A percentile compares a stretch with the other conserved stretches of the same genome.
Evolutionary conservation across 2,888 invertebrate genomes (phyloP).

Genomic region (Drosophila formosana): DNA sequence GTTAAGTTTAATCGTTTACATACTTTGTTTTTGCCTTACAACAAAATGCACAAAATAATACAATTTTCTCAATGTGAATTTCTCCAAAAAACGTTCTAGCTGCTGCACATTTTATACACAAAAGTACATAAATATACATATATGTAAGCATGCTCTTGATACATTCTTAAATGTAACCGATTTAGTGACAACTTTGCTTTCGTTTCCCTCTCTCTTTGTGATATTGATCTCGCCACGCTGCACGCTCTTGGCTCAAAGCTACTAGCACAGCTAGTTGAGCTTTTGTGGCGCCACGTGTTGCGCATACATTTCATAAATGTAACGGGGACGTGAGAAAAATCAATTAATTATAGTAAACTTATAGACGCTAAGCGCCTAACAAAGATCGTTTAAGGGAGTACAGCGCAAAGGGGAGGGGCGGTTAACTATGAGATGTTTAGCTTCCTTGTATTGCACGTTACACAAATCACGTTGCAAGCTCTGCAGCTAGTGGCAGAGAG

Average conservation of each 20-base stretch:
- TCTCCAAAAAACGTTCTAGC: constrained; percentile 43
- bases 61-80: constrained; percentile 56
- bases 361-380: constrained; percentile 65
- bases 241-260: constrained; percentile 24
- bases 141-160: constrained; percentile 18
- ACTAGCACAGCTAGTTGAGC: constrained; percentile 48
- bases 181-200: not conserved
- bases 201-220: constrained; percentile 27
- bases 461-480: constrained; percentile 30
- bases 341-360: constrained; percentile 27
- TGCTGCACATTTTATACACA: constrained; percentile 62
- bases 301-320: constrained; percentile 75
- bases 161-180: too few species aligned
- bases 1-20: constrained; percentile 38
- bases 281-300: constrained; percentile 27
- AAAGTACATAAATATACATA: constrained; percentile 55
- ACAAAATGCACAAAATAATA: constrained; percentile 77
- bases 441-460: constrained; percentile 68
- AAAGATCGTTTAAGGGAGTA: constrained; percentile 57
- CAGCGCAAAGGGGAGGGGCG: constrained; percentile 9
- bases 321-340: constrained; percentile 63
- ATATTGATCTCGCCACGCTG: not conserved
- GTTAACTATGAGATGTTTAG: constrained; percentile 69
- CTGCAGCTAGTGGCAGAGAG: not conserved
- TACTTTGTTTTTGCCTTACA: constrained; percentile 61